Percentiles rank a stretch among this genome's conserved stretches.
phyloP scores from a whole-genome alignment of 2,888 invertebrate genomes.

The Teinopalpus imperialis region DNA sequence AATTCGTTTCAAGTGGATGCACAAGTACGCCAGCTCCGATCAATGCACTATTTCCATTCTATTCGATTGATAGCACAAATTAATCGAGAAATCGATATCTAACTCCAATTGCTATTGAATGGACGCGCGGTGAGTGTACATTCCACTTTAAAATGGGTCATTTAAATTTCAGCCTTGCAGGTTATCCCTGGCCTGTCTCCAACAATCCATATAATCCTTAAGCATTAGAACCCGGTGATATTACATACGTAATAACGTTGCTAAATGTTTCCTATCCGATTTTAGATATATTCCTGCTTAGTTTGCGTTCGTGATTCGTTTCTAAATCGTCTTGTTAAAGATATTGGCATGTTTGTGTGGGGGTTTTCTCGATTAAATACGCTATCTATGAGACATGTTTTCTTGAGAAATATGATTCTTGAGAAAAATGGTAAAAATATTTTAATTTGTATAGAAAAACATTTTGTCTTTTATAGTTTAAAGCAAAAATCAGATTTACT shows the following conservation, averaged over 20 bases:
- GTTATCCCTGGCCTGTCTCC: slow-evolving; percentile 1
- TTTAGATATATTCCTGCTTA: slow-evolving; percentile 1
- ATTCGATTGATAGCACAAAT: slow-evolving; percentile 25
- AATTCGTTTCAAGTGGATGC: slow-evolving; percentile 14
- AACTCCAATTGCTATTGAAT: slow-evolving; percentile 8
- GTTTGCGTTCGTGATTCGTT: slow-evolving; percentile 6
- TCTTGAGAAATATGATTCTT: too few relatives aligned
- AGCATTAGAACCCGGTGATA: background rate
- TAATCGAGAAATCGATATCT: slow-evolving; percentile 22
- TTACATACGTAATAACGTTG: background rate
- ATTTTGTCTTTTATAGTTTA: too few relatives aligned
- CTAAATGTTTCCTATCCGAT: background rate
- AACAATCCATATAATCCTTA: background rate
- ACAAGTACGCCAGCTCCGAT: background rate
- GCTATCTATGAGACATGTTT: background rate
- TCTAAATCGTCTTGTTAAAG: background rate
- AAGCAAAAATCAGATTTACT: too few relatives aligned
- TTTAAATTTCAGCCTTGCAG: slow-evolving; percentile 9
- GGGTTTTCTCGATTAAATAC: background rate
- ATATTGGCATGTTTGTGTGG: background rate
- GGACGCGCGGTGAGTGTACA: slow-evolving; percentile 4
- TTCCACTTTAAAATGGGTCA: slow-evolving; percentile 10
- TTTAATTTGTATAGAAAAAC: too few relatives aligned
- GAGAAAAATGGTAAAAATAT: too few relatives aligned
- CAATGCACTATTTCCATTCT: slow-evolving; percentile 21